phyloP scores from a whole-genome alignment of 2,888 invertebrate species.

The Noctua janthina region DNA sequence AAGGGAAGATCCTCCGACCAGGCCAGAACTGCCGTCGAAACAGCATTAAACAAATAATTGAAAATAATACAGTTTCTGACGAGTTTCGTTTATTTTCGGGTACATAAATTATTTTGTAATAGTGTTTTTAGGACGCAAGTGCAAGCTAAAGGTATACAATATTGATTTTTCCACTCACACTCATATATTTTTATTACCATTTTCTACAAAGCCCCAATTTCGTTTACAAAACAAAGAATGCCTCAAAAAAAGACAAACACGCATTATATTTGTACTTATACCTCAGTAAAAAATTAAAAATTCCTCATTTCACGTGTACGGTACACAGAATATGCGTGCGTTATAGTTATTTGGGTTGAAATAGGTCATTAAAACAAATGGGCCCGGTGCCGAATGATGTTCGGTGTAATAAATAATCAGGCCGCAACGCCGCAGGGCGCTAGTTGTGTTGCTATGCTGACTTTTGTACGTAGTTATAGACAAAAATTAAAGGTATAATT shows the following conservation, averaged over 20 bases:
- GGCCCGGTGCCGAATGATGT: conserved; percentile 56
- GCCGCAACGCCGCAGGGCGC: conserved; percentile 53
- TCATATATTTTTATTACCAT: not conserved
- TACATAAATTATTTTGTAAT: not conserved
- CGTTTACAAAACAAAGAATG: conserved; percentile 22
- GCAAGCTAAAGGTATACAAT: not conserved
- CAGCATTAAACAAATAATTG: not conserved
- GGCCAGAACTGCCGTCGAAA: too few relatives aligned
- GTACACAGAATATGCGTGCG: conserved; percentile 63
- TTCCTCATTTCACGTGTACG: conserved; percentile 37
- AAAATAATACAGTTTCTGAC: not conserved
- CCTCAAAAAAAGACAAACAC: conserved; percentile 15
- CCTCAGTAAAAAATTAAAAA: conserved; percentile 52
- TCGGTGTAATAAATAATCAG: conserved; percentile 66
- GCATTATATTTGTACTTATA: conserved; percentile 2
- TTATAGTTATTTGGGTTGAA: conserved; percentile 62
- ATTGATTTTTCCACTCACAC: not conserved
- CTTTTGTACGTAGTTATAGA: conserved; percentile 22
- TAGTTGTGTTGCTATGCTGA: conserved; percentile 35
- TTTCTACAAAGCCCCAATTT: not conserved
- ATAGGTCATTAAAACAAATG: conserved; percentile 67
- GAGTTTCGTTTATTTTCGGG: not conserved
- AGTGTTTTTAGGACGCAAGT: not conserved
- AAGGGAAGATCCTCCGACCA: too few relatives aligned
- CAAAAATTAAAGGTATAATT: not conserved